These are phyloP conservation scores for Acanthococcus lagerstroemiae DNA, from an alignment of 2,888 invertebrate genomes.

Conservation along the genomic window DNA sequence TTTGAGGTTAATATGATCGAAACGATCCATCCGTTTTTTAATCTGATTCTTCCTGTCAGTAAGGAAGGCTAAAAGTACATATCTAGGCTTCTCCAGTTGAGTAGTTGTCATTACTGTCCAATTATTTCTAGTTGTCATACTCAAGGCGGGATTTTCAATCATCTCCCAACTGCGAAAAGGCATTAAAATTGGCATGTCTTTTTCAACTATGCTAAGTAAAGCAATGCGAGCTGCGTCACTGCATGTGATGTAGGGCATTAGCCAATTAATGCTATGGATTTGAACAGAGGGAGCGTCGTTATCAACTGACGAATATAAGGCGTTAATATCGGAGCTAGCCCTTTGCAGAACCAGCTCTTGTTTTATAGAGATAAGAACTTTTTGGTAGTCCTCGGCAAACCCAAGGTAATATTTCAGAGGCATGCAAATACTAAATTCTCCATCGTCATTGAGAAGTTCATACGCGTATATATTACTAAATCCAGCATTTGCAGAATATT, in stretches of 20 bases:
- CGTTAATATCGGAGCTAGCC: neutral
- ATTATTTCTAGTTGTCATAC: neutral
- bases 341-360: neutral
- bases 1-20: neutral
- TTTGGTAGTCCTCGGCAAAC: neutral
- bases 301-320: neutral
- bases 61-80: neutral
- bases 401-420: neutral
- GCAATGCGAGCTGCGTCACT: neutral
- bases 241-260: neutral
- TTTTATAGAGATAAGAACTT: neutral
- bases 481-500: neutral
- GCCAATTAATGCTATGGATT: neutral
- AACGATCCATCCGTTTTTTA: neutral
- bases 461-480: neutral
- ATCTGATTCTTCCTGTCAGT: neutral
- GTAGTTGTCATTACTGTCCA: neutral
- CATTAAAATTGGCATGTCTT: neutral
- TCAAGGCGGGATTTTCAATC: neutral
- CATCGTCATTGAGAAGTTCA: neutral
- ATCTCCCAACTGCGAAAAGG: neutral
- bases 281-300: neutral
- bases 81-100: neutral
- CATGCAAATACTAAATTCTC: neutral
- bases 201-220: neutral